These are phyloP conservation scores for Lithophane semibrunnea DNA, from an alignment of 2,888 invertebrate species.

Conservation along the genomic window DNA sequence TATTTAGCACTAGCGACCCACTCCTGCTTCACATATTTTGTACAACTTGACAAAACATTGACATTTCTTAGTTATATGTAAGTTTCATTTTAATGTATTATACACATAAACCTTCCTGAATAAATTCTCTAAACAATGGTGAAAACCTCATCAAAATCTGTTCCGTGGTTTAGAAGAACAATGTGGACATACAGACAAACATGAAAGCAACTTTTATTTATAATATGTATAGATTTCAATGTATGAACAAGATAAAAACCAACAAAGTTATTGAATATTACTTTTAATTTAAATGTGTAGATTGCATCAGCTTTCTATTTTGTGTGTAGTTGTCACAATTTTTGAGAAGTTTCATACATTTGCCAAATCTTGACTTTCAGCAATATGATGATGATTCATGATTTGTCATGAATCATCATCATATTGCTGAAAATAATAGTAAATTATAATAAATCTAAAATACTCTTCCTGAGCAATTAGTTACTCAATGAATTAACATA, in stretches of 20 bases:
- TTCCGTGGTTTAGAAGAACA: too few species aligned
- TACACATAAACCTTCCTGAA: too few species aligned
- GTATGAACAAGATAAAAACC: not conserved
- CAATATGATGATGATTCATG: not conserved
- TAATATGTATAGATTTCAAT: not conserved
- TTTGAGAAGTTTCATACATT: not conserved
- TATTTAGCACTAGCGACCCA: not conserved
- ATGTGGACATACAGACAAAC: too few species aligned
- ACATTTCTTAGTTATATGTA: too few species aligned
- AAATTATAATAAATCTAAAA: not conserved
- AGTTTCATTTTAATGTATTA: too few species aligned
- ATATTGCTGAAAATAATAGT: not conserved
- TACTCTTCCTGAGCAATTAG: not conserved
- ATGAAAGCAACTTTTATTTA: too few species aligned
- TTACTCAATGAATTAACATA: not conserved
- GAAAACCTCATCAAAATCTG: too few species aligned
- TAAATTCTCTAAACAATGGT: too few species aligned
- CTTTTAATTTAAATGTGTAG: conserved; percentile 2
- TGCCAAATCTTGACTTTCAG: conserved; percentile 13
- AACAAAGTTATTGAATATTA: not conserved
- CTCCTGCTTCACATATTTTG: too few species aligned
- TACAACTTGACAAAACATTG: too few species aligned
- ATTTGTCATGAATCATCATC: conserved; percentile 11
- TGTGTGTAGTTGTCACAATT: not conserved
- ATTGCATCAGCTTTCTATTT: not conserved